Evolutionary conservation across 2,888 invertebrate species (phyloP), one percentile per base, ranked within the genome.

Genomic region (Gnatocerus cornutus): DNA sequence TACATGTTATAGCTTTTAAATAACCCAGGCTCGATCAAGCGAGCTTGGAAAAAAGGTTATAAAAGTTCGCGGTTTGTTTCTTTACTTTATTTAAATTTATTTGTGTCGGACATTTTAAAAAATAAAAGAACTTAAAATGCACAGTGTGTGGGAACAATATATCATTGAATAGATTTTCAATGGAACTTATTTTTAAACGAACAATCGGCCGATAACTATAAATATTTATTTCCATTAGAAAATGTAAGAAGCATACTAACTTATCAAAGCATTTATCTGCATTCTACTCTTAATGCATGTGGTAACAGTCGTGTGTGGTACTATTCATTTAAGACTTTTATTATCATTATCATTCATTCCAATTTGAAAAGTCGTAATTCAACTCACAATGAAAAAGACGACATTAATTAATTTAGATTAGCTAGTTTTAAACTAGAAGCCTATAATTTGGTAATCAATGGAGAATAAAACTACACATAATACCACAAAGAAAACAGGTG

Each of bases 171-270:
- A 7, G 62, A 16, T 37, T 50, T 61, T 48, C 50, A 50, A 62
- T 62, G 33, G 50, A 61, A 21, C 41, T 62, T 52, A 52, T 52
- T 53, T 63, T 52, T 52, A 43, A 52, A 62, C 29, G 52, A 63
- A 63, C 63, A 52, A 63, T 63, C 63, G 63, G 6, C 29, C 27
- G 63, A 63, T 63, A 53, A 52, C 39, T 37, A 63, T 63, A 53
- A 63, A 53, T 53, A 63, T 63, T 52, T 53, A 50, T 48, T 50
- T 50, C 33, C 21, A 50, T 37, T 50, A 50, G 50, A 62, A 50
- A 50, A 50, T 27, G 62, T 21, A 50, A 13, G 50, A 27, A n/a
- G 62, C 62, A 62, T 50, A 50, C 61, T 13, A 48, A 61, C 48
- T 62, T 62, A 50, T 62, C 48, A 50, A 12, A 39, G 27, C 33